Evolutionary conservation across 2,888 invertebrate species (phyloP).

Genomic region (Muschampia plurimacula): DNA sequence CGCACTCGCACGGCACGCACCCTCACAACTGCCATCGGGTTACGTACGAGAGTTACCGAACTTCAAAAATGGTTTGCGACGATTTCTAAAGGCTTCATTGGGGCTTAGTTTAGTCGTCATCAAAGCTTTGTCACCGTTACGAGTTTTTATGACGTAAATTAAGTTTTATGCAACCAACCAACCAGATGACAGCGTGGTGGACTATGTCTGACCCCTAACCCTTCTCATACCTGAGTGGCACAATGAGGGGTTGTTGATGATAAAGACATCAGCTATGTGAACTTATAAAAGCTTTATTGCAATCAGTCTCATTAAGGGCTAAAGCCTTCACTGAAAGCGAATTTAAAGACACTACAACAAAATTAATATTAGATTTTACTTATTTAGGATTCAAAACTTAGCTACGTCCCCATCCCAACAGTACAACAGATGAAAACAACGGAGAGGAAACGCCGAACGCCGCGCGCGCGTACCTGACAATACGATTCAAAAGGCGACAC

Average conservation of each 20-base stretch:
- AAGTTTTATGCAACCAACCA: no score
- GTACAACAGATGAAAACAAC: conserved; percentile 35
- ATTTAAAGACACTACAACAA: not conserved
- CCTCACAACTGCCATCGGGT: conserved; percentile 14
- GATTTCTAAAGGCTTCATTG: not conserved
- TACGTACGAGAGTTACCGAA: conserved; percentile 9
- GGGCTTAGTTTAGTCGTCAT: not conserved
- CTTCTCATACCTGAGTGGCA: no score
- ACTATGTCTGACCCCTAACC: no score
- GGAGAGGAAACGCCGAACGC: conserved; percentile 40
- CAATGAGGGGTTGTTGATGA: no score
- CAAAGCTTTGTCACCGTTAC: no score
- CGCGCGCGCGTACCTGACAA: conserved; percentile 46
- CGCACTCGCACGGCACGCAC: conserved; percentile 21
- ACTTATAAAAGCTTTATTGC: no score
- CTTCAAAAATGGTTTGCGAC: conserved; percentile 17
- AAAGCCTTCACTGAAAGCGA: not conserved
- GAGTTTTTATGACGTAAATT: no score
- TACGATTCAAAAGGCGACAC: conserved; percentile 48
- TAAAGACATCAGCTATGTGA: no score
- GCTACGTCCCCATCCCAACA: conserved; percentile 31
- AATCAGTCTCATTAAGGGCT: no score
- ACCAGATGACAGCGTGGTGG: not conserved
- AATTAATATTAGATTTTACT: not conserved
- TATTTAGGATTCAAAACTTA: not conserved